Evolutionary conservation across 2,797 vertebrate genomes (phyloP).

Genomic region (Dryobates pubescens): DNA sequence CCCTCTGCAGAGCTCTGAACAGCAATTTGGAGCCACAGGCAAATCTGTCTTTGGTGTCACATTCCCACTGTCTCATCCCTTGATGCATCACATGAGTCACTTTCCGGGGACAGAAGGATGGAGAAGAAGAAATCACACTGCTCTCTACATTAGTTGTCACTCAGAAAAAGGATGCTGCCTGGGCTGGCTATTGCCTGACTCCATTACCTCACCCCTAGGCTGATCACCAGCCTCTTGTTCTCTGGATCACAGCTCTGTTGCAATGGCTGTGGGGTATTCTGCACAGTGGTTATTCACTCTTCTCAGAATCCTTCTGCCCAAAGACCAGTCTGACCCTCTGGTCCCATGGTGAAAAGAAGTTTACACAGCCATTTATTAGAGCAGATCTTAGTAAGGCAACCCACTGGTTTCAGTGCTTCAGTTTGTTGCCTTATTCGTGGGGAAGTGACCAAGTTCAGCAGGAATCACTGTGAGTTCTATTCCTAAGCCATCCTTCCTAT

Average conservation of each 20-base stretch:
- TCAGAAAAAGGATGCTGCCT: neutral
- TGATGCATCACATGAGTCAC: conserved; percentile 20
- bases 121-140: neutral
- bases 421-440: neutral
- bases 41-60: conserved; percentile 1
- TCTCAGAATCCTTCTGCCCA: neutral
- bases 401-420: neutral
- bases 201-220: neutral
- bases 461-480: neutral
- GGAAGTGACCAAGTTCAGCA: neutral
- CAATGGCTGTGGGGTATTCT: neutral
- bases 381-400: neutral
- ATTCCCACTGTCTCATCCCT: neutral
- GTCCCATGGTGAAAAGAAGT: neutral
- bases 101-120: neutral
- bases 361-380: neutral
- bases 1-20: neutral
- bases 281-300: neutral
- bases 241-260: neutral
- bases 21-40: neutral
- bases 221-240: neutral
- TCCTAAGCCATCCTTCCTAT: neutral
- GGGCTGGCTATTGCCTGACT: conserved; percentile 9
- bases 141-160: neutral
- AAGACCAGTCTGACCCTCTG: neutral